phyloP scores from a whole-genome alignment of 2,113 vertebrate species.

The Oreochromis aureus region DNA sequence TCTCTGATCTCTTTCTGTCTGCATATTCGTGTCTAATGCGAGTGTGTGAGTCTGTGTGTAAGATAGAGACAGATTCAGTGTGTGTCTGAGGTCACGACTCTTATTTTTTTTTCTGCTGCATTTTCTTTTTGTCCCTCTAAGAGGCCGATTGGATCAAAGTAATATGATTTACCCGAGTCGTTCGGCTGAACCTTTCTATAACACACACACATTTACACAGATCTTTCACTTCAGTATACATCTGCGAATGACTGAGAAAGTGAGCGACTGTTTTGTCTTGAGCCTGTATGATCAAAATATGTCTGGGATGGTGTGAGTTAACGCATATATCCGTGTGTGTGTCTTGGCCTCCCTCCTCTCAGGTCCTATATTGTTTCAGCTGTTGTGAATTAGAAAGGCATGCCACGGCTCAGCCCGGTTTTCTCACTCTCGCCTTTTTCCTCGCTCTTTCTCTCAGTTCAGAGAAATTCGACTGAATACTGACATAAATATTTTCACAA shows the following conservation, averaged over 20 bases:
- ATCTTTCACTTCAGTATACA: background rate
- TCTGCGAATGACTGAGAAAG: background rate
- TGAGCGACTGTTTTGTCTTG: background rate
- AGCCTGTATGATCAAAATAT: background rate
- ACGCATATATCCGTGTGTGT: background rate
- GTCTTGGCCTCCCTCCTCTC: constrained; percentile 41
- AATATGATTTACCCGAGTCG: constrained; percentile 42
- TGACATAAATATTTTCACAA: background rate
- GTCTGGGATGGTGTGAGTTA: background rate
- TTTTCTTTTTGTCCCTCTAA: background rate
- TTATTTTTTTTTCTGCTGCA: background rate
- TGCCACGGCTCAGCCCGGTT: constrained; percentile 19
- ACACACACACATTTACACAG: background rate
- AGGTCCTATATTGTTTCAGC: constrained; percentile 68
- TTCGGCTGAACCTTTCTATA: background rate
- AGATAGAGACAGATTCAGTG: background rate
- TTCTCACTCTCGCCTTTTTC: background rate
- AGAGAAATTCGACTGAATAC: background rate
- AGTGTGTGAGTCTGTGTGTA: background rate
- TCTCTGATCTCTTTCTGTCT: background rate
- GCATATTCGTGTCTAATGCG: background rate
- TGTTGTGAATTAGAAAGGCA: constrained; percentile 72
- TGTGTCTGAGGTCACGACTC: background rate
- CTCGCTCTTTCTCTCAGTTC: background rate
- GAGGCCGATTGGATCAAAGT: constrained; percentile 46